Conservation (phyloP, 2,113 vertebrate species). For the Hyaena hyaena region DNA sequence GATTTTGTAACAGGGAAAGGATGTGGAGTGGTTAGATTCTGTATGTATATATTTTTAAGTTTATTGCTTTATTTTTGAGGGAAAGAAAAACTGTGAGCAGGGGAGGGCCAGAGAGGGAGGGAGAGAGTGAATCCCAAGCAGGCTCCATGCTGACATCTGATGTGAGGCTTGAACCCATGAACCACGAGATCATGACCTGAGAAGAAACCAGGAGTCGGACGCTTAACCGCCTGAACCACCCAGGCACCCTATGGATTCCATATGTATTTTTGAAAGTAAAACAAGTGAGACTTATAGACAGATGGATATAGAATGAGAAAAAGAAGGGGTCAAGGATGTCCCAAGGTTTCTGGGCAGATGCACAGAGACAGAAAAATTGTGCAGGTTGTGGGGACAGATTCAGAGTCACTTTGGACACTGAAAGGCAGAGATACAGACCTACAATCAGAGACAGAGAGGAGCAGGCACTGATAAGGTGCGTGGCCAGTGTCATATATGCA, state of each 20-base stretch:
- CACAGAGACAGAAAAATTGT: not conserved
- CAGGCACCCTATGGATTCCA: not conserved
- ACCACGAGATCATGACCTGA: too few species aligned
- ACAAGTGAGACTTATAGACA: not conserved
- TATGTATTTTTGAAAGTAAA: not conserved
- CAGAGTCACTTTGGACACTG: too few species aligned
- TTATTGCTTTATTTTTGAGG: too few species aligned
- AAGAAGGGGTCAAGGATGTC: not conserved
- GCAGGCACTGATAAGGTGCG: not conserved
- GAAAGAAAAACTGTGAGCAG: too few species aligned
- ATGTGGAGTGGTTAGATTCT: not conserved
- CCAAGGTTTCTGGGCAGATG: not conserved
- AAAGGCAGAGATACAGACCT: not conserved
- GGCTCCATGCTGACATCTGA: too few species aligned
- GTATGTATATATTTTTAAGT: not conserved
- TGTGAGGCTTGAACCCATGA: too few species aligned
- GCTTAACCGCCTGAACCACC: too few species aligned
- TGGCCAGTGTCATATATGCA: not conserved
- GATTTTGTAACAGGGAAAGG: not conserved
- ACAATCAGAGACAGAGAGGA: fast-evolving
- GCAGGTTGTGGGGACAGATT: not conserved
- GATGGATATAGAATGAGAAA: not conserved
- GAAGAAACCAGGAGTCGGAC: too few species aligned
- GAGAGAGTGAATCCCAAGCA: too few species aligned
- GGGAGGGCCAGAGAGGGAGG: too few species aligned